A percentile compares a stretch with the other conserved stretches of the same genome.
Evolutionary conservation across 2,888 invertebrate species (phyloP).

Genomic region (Pachliopta kotzebuea): DNA sequence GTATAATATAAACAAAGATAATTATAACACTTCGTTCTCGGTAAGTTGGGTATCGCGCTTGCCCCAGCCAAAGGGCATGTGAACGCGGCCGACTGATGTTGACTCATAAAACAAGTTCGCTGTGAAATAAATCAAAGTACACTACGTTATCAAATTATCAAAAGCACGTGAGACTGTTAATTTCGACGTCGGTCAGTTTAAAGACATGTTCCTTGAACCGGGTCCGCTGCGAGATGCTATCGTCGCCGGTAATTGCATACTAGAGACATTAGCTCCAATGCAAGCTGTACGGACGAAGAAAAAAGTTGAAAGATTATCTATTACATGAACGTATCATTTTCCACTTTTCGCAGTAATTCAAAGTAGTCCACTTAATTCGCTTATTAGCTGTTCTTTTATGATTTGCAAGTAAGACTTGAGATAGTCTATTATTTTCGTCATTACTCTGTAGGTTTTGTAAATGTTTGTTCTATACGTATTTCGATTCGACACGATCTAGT

Average conservation of each 20-base stretch:
- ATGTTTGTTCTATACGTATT: constrained; percentile 30
- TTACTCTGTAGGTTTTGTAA: not conserved
- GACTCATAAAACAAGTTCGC: constrained; percentile 61
- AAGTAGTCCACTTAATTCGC: constrained; percentile 11
- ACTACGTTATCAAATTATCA: constrained; percentile 78
- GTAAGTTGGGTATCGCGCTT: constrained; percentile 32
- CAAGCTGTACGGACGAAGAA: constrained; percentile 36
- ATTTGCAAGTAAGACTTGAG: not conserved
- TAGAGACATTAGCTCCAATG: constrained; percentile 60
- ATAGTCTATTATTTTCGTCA: constrained; percentile 2
- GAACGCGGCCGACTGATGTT: constrained; percentile 47
- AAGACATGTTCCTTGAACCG: constrained; percentile 73
- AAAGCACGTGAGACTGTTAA: constrained; percentile 74
- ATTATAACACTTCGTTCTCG: constrained; percentile 30
- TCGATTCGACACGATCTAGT: constrained; percentile 52
- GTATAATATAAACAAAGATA: constrained; percentile 28
- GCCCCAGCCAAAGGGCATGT: constrained; percentile 55
- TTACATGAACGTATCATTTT: constrained; percentile 16
- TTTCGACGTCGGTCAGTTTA: constrained; percentile 72
- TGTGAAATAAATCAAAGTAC: constrained; percentile 70
- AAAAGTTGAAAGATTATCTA: constrained; percentile 29
- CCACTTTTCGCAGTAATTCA: constrained; percentile 31
- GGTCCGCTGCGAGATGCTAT: constrained; percentile 60
- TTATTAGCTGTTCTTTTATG: not conserved
- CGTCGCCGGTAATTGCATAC: constrained; percentile 64